Evolutionary conservation across 2,888 invertebrate genomes (phyloP), one percentile per base, ranked within the genome.

Genomic region (Caenorhabditis auriculariae): DNA sequence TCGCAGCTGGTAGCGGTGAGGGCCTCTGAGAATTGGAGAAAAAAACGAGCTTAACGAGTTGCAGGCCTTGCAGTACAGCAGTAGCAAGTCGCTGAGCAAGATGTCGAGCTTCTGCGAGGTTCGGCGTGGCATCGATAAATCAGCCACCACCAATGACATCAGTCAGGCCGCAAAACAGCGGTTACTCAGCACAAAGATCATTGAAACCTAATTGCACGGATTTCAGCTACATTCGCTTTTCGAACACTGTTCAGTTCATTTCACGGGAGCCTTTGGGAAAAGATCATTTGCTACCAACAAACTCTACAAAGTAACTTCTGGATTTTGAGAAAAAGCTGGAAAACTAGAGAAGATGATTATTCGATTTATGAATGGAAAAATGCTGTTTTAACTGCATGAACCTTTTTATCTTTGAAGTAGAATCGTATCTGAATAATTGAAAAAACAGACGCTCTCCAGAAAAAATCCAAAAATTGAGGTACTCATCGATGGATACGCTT

Each of bases 1-100:
- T 66, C 61, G 45, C 60, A 65, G 48, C 54, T 72, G 12, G 63
- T 66, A 9, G 55, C 60, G 61, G 67, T 66, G 26, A 12, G 42
- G 6, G 12, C 17, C 4, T 7, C 24, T 21, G 4, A 28, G 26
- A 19, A n/a, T n/a, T 24, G n/a, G 9, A 29, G 28, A n/a, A 21
- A 39, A 29, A 43, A 27, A 23, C 44, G 32, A 61, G 29, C 49
- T 2, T 15, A 4, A 23, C 21, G 21, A 6, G 4, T 48, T 55
- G 55, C 26, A 66, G 60, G 63, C 63, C 29, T 37, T 67, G 24
- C 63, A 63, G 50, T 67, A 55, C 48, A 44, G 60, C 3, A 67
- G 67, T 26, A 56, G 56, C 51, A 58, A 59, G 38, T 63, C 63
- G 21, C 41, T 62, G 47, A 9, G 35, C 15, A 35, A 35, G 35